These are phyloP conservation scores for Chymomyza amoena DNA, from an alignment of 2,888 invertebrate genomes.

Conservation along the genomic window DNA sequence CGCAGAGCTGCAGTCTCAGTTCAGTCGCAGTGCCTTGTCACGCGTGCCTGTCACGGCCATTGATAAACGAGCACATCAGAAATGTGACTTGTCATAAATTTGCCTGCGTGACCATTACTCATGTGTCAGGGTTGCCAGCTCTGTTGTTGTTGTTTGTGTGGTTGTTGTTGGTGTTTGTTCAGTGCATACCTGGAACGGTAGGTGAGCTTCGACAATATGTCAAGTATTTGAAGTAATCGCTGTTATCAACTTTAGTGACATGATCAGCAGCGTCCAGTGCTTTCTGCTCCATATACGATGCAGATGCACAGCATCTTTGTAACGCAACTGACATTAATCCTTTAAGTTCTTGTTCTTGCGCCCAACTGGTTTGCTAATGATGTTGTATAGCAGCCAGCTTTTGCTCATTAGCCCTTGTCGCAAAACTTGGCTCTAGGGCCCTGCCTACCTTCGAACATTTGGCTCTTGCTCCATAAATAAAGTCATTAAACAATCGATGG, in stretches of 20 bases:
- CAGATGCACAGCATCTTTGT: not conserved
- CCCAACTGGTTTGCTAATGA: not conserved
- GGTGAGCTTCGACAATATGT: constrained; percentile 66
- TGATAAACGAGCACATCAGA: constrained; percentile 74
- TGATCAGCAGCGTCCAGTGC: constrained; percentile 44
- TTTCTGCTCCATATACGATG: not conserved
- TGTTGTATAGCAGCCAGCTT: constrained; percentile 18
- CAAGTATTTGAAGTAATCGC: constrained; percentile 74
- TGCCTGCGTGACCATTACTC: constrained; percentile 76
- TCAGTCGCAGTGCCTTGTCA: constrained; percentile 47
- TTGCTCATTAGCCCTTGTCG: constrained; percentile 51
- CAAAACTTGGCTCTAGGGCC: constrained; percentile 38
- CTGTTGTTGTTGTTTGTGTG: constrained; percentile 4
- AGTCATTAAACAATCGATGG: constrained; percentile 67
- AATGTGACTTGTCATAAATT: constrained; percentile 78
- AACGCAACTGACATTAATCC: not conserved
- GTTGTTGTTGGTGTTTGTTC: constrained; percentile 5
- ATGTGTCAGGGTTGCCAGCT: constrained; percentile 61
- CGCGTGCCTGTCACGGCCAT: constrained; percentile 51
- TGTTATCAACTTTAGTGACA: constrained; percentile 72
- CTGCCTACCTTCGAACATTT: not conserved
- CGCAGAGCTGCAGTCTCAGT: not conserved
- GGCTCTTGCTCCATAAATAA: constrained; percentile 37
- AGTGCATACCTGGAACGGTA: constrained; percentile 1
- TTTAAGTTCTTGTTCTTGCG: not conserved